phyloP scores from a whole-genome alignment of 2,113 vertebrate genomes.

The Boleophthalmus pectinirostris region DNA sequence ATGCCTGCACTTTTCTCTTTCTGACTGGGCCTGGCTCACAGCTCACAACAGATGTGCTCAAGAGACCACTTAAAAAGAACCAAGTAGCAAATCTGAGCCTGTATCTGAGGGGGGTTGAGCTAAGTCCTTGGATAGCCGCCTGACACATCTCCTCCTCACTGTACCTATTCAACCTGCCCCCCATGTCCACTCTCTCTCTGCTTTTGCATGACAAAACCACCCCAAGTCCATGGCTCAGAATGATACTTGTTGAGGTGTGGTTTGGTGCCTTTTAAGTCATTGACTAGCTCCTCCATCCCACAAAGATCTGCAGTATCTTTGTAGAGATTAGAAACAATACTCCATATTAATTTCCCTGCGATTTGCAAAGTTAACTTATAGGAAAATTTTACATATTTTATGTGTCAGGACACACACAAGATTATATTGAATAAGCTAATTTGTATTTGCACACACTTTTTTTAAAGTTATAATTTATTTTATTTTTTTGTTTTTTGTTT shows the following conservation, averaged over 20 bases:
- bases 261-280: constrained; percentile 75
- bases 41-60: constrained; percentile 23
- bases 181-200: constrained; percentile 50
- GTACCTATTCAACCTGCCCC: constrained; percentile 54
- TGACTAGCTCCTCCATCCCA: constrained; percentile 34
- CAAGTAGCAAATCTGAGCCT: constrained; percentile 67
- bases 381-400: too few relatives aligned
- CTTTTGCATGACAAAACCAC: constrained; percentile 80
- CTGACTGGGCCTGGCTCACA: constrained; percentile 5
- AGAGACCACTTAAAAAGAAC: constrained; percentile 54
- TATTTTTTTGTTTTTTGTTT: too few relatives aligned
- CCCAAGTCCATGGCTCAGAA: constrained; percentile 78
- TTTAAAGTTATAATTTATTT: too few relatives aligned
- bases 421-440: too few relatives aligned
- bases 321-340: neutral
- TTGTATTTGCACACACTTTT: too few relatives aligned
- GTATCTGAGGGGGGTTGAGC: constrained; percentile 42
- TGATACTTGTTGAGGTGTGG: constrained; percentile 64
- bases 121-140: constrained; percentile 43
- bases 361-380: neutral
- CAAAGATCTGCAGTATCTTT: constrained; percentile 5
- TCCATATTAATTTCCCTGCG: neutral
- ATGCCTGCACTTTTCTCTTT: constrained; percentile 27
- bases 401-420: too few relatives aligned
- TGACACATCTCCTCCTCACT: constrained; percentile 61